Percentiles rank a stretch among this genome's conserved stretches.
Evolutionary conservation across 2,888 invertebrate species (phyloP).

Genomic region (Drosophila yooni): DNA sequence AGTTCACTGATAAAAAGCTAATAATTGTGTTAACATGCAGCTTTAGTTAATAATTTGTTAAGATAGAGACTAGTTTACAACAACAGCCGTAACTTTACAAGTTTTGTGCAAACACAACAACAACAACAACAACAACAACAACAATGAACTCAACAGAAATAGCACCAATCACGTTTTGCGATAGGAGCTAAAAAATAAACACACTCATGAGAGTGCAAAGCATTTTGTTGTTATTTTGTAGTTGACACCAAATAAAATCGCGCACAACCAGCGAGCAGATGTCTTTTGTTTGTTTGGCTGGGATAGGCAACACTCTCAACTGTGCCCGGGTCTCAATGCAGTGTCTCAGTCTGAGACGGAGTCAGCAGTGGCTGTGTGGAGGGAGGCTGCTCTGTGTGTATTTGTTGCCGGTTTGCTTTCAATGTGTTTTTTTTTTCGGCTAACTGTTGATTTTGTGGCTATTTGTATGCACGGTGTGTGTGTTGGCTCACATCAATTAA

Average conservation of each 20-base stretch:
- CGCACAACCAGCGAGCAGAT: constrained; percentile 18
- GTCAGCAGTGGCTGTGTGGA: neutral
- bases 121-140: constrained; percentile 3
- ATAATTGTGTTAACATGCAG: neutral
- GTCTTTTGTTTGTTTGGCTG: constrained; percentile 26
- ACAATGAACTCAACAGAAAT: neutral
- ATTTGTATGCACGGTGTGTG: constrained; percentile 47
- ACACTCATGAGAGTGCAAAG: constrained; percentile 67
- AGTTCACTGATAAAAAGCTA: neutral
- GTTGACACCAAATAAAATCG: constrained; percentile 65
- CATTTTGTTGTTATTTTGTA: constrained; percentile 79
- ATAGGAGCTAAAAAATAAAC: constrained; percentile 13
- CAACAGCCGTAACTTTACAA: constrained; percentile 16
- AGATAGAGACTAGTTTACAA: constrained; percentile 4
- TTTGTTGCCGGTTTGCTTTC: constrained; percentile 35
- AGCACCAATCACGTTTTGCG: constrained; percentile 33
- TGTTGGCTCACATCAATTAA: constrained; percentile 56
- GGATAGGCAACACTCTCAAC: constrained; percentile 5
- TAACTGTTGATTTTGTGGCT: constrained; percentile 71
- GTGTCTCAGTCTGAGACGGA: neutral
- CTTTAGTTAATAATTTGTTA: constrained; percentile 27
- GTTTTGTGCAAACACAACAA: neutral
- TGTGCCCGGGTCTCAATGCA: neutral
- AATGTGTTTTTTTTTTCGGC: constrained; percentile 47
- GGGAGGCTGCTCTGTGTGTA: neutral